Evolutionary conservation across 2,888 invertebrate genomes (phyloP).

Genomic region (Amaurobius ferox): DNA sequence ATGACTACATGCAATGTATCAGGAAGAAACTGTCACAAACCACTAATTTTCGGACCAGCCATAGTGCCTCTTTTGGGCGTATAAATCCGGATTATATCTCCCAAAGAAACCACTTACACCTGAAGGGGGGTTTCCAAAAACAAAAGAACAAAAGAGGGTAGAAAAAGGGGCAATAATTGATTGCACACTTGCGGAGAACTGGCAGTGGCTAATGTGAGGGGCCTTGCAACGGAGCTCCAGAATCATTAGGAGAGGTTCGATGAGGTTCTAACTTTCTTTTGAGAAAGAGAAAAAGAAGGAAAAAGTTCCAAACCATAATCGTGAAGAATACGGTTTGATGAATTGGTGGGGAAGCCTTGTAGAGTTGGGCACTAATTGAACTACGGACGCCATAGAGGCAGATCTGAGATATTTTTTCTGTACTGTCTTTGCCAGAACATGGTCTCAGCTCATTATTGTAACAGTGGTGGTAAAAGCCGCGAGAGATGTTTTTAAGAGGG

Average conservation of each 20-base stretch:
- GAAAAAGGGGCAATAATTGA: constrained; percentile 42
- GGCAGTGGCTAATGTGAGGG: constrained; percentile 32
- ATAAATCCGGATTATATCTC: constrained; percentile 8
- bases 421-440: neutral
- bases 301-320: constrained; percentile 31
- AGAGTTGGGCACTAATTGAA: constrained; percentile 40
- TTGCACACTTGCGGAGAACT: constrained; percentile 36
- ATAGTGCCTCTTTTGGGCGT: neutral
- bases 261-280: constrained; percentile 16
- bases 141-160: constrained; percentile 7
- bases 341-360: constrained; percentile 21
- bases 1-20: too few species aligned
- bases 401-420: neutral
- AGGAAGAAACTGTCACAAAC: too few species aligned
- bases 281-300: constrained; percentile 19
- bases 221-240: constrained; percentile 22
- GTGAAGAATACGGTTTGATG: constrained; percentile 46
- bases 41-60: too few species aligned
- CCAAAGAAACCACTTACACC: constrained; percentile 13
- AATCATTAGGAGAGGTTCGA: constrained; percentile 39
- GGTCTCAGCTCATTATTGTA: neutral
- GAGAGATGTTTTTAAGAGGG: neutral
- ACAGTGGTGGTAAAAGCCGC: neutral
- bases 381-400: constrained; percentile 26
- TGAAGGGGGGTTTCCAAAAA: neutral